Percentiles rank a stretch among this genome's conserved stretches.
Conservation (phyloP, 2,888 invertebrate species). For the Timema cristinae region DNA sequence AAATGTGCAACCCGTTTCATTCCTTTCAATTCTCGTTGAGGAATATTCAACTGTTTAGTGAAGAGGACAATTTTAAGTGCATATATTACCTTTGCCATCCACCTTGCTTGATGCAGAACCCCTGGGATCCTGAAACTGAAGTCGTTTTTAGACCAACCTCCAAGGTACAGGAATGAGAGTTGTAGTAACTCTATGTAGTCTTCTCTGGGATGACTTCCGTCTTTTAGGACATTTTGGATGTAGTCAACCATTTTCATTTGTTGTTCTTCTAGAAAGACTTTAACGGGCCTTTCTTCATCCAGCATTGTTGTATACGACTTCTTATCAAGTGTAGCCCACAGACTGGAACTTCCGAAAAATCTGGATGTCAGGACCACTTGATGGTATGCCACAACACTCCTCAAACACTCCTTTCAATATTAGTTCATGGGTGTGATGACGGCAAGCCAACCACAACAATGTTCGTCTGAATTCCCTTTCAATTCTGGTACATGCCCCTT, state of each 20-base stretch:
- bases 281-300: too few species aligned
- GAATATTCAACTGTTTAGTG: constrained; percentile 21
- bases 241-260: constrained; percentile 6
- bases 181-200: constrained; percentile 21
- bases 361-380: constrained; percentile 21
- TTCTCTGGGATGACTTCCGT: too few species aligned
- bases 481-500: too few species aligned
- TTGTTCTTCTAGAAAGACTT: too few species aligned
- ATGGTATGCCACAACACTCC: constrained; percentile 23
- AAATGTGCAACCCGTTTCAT: constrained; percentile 19
- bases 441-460: constrained; percentile 19
- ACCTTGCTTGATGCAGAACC: constrained; percentile 19
- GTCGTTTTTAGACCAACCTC: constrained; percentile 17
- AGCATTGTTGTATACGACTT: constrained; percentile 20
- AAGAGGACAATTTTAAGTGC: constrained; percentile 18
- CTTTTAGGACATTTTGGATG: too few species aligned
- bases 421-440: constrained; percentile 20
- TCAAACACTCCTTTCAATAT: constrained; percentile 20
- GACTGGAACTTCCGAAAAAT: constrained; percentile 20
- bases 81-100: constrained; percentile 19
- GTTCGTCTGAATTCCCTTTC: constrained; percentile 16
- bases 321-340: constrained; percentile 18
- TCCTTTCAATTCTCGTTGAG: too few species aligned
- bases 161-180: constrained; percentile 20
- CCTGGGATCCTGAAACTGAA: constrained; percentile 23